Conservation (phyloP, 2,797 vertebrate species). For the Ctenopoma kingsleyae region DNA sequence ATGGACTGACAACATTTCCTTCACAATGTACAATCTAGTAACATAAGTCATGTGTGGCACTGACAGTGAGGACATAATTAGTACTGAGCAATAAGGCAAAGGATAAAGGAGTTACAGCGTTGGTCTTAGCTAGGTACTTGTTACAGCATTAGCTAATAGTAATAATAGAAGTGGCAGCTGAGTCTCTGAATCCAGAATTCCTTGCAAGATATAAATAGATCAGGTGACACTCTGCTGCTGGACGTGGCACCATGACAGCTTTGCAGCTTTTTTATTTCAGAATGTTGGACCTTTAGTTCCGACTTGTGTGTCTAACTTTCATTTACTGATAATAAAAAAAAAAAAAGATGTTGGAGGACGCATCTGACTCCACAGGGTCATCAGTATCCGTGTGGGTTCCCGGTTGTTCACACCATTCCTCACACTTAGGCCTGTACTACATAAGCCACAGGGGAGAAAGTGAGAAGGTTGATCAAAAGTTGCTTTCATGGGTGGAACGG, state of each 20-base stretch:
- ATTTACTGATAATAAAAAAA: constrained; percentile 20
- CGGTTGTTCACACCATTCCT: constrained; percentile 82
- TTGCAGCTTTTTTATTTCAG: constrained; percentile 64
- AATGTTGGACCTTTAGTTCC: constrained; percentile 31
- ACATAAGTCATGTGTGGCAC: constrained; percentile 11
- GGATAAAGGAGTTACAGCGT: constrained; percentile 62
- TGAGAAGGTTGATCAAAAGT: constrained; percentile 60
- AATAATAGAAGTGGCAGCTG: constrained; percentile 86
- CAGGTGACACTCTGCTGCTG: constrained; percentile 68
- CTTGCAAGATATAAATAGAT: constrained; percentile 80
- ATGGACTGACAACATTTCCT: background rate
- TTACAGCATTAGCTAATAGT: constrained; percentile 84
- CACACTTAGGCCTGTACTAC: constrained; percentile 64
- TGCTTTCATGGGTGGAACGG: constrained; percentile 29
- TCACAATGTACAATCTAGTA: constrained; percentile 14
- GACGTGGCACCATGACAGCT: constrained; percentile 63
- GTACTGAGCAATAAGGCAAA: constrained; percentile 52
- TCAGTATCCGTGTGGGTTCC: constrained; percentile 50
- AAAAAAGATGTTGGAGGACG: constrained; percentile 20
- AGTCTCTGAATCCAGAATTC: constrained; percentile 83
- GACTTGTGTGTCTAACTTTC: constrained; percentile 28
- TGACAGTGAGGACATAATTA: constrained; percentile 73
- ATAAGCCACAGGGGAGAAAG: constrained; percentile 67
- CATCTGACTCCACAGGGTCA: constrained; percentile 27
- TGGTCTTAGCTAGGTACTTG: constrained; percentile 73